Evolutionary conservation across 2,797 vertebrate genomes (phyloP), one percentile per base, ranked within the genome.

Genomic region (Malacoctenus gilli): DNA sequence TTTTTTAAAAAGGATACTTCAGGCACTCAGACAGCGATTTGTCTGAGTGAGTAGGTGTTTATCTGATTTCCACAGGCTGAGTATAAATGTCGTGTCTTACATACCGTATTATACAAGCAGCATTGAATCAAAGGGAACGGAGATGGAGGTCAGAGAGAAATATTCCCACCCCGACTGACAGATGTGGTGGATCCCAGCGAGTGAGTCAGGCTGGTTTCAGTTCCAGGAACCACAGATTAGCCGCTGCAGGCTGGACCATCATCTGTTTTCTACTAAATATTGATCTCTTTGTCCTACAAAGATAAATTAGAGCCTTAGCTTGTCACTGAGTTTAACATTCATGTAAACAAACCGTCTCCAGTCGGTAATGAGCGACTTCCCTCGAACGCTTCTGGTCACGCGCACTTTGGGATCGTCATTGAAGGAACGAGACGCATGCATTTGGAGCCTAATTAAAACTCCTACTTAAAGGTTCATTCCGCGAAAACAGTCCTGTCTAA

Each of bases 151-250:
- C 7, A 11, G 23, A 28, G 14, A 56, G 16, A 28, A 35, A 52
- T 2, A 28, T 2, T 41, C 52, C 47, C 42, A 8, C 18, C 16
- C 25, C 2, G 32, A 19, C 0, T 30, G 71, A 50, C 19, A 12
- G n/a, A 58, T 22, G 30, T 19, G 50, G 1, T 43, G 1, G 42
- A 14, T 1, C 11, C 36, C 0, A 50, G 3, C 42, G 16, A 1
- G 13, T 3, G 35, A 47, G 20, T 57, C 30, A 3, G 50, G 7
- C 58, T 14, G 0, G 8, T 30, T 67, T 51, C 20, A 11, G 9
- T 53, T 67, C 47, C 59, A 58, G 59, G 52, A 59, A 31, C 35
- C 34, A 1, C 59, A 23, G 46, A 68, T 59, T 9, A 68, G 52
- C 71, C 11, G 34, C 68, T 50, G 61, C 25, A 0, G 43, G 50